Conservation (phyloP, 2,888 invertebrate species). For the Hymenopus coronatus region DNA sequence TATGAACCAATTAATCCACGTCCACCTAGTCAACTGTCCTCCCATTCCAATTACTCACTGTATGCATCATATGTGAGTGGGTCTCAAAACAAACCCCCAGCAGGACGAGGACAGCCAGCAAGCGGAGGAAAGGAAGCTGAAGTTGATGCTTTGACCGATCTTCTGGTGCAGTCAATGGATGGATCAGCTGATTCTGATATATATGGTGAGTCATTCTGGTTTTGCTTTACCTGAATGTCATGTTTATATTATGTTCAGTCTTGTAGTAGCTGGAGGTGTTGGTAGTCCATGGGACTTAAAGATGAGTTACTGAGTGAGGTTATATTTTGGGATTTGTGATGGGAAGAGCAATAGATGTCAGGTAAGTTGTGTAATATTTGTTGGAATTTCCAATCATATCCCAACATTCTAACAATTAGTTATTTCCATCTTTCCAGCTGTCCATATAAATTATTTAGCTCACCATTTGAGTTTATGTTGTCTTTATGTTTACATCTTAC, state of each 20-base stretch:
- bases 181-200: slow-evolving; percentile 68
- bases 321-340: too few species aligned
- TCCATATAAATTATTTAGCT: too few species aligned
- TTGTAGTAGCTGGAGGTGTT: too few species aligned
- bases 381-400: too few species aligned
- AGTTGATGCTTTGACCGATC: slow-evolving; percentile 85
- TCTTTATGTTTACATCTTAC: too few species aligned
- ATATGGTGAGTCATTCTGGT: slow-evolving; percentile 50
- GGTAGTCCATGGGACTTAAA: too few species aligned
- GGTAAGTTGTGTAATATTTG: too few species aligned
- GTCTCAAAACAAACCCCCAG: slow-evolving; percentile 28
- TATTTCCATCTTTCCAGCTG: too few species aligned
- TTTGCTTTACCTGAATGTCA: not conserved
- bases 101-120: slow-evolving; percentile 21
- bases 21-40: slow-evolving; percentile 67
- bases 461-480: too few species aligned
- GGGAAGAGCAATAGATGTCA: too few species aligned
- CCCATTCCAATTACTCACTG: slow-evolving; percentile 63
- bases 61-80: slow-evolving; percentile 61
- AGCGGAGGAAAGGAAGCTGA: slow-evolving; percentile 66
- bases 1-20: slow-evolving; percentile 91
- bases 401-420: too few species aligned
- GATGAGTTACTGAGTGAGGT: too few species aligned
- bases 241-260: not conserved
- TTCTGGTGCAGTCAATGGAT: slow-evolving; percentile 85